Percentiles rank a stretch among this genome's conserved stretches.
Evolutionary conservation across 2,113 vertebrate species (phyloP).

Genomic region (Psilopsiagon aurifrons): DNA sequence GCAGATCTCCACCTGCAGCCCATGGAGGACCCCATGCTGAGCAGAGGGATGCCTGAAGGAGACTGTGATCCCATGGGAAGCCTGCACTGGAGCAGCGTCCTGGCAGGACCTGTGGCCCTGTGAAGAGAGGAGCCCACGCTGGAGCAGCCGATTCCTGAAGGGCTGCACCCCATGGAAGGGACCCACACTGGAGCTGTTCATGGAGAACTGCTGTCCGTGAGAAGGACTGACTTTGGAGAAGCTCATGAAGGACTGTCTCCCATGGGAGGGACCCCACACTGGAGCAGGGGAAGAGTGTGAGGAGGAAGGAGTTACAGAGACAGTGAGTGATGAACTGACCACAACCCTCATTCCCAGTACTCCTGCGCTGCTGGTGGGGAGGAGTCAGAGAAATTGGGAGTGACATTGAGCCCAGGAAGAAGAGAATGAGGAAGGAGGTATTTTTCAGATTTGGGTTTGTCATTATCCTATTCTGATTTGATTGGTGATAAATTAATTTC

Average conservation of each 20-base stretch:
- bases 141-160: background rate
- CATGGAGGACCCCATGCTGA: background rate
- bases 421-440: background rate
- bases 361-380: accelerated
- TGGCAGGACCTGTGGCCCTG: background rate
- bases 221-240: background rate
- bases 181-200: background rate
- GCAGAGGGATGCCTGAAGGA: too few species aligned
- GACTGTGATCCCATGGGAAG: background rate
- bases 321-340: background rate
- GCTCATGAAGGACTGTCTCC: background rate
- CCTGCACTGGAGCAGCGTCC: background rate
- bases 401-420: background rate
- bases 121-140: background rate
- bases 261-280: background rate
- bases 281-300: background rate
- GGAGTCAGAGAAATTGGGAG: background rate
- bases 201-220: background rate
- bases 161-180: background rate
- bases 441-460: background rate
- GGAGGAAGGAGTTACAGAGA: background rate
- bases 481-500: background rate
- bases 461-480: background rate
- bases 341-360: background rate
- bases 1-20: background rate